A percentile compares a stretch with the other conserved stretches of the same genome.
phyloP scores from a whole-genome alignment of 2,888 invertebrate genomes.

The Drosophila kokeensis region DNA sequence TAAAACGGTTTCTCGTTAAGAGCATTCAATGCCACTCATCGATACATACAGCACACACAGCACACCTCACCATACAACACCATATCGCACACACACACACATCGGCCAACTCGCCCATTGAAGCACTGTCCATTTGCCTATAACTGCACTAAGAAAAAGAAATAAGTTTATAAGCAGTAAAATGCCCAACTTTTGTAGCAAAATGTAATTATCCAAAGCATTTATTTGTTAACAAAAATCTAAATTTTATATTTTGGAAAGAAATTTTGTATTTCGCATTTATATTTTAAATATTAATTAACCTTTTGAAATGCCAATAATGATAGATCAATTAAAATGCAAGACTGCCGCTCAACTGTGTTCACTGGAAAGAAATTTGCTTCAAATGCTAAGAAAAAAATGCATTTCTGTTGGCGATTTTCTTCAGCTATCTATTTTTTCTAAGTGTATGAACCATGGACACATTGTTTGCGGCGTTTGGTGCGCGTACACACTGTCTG shows the following conservation, averaged over 20 bases:
- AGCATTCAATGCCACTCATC: conserved; percentile 71
- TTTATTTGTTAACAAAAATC: neutral
- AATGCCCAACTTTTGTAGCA: neutral
- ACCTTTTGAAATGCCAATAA: too few relatives aligned
- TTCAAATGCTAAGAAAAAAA: neutral
- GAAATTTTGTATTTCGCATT: neutral
- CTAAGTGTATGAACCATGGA: conserved; percentile 1
- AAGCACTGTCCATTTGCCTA: conserved; percentile 15
- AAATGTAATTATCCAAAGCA: neutral
- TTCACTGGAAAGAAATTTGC: neutral
- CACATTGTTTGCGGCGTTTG: conserved; percentile 21
- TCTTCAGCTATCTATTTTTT: neutral
- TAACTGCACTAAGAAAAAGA: neutral
- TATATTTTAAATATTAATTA: too few relatives aligned
- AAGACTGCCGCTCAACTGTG: too few relatives aligned
- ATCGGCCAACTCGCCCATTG: neutral
- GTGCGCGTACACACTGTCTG: conserved; percentile 63
- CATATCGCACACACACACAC: neutral
- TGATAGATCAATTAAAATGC: too few relatives aligned
- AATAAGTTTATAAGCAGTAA: neutral
- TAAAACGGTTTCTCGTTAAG: conserved; percentile 81
- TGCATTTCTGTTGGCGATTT: neutral
- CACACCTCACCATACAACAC: neutral
- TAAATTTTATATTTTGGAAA: neutral
- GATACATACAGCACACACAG: conserved; percentile 36